Evolutionary conservation across 2,113 vertebrate species (phyloP), one percentile per base, ranked within the genome.

Genomic region (Vombatus ursinus): DNA sequence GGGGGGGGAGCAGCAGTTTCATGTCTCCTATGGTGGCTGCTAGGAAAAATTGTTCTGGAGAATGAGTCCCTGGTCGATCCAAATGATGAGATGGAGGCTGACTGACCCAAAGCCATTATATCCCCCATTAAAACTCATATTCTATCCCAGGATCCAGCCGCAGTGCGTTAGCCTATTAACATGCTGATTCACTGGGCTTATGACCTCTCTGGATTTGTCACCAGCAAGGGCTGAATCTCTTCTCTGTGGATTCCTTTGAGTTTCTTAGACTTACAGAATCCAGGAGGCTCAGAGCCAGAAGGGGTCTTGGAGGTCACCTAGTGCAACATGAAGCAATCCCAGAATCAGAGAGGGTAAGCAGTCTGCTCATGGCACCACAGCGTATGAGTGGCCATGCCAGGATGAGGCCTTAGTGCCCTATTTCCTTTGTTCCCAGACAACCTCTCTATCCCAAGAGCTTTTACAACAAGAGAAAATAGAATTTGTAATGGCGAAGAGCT

Each of bases 121-220:
- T 97, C 54, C 94, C 89, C 28, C 90, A 61, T 93, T 91, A 90
- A 77, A 89, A 23, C 96, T 97, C 91, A 31, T 95, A 51, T 50
- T 95, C 84, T 91, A 89, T 95, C 93, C 93, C 16, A 91, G 92
- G 31, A 2, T n/a, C 44, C 93, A 94, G 47, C 50, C 50, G 50
- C 57, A 68, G 84, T 37, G 50, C 89, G n/a, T 93, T 96, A 90
- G 96, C 54, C 92, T 95, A 24, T 91, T 51, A 94, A 90, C 50
- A 61, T 92, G 49, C 90, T 91, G 57, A 94, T 96, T 96, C 54
- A 44, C 2, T 77, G 68, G 54, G 37, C 94, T 96, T 93, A 44
- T 61, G 89, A 23, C 94, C 68, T 68, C 89, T 50, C 57, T 92
- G 91, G 50, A 49, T 31, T n/a, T n/a, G 31, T 77, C 31, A n/a